Percentiles rank a stretch among this genome's conserved stretches.
Evolutionary conservation across 1,140 invertebrate species (phyloP).

Genomic region (Euwallacea similis): DNA sequence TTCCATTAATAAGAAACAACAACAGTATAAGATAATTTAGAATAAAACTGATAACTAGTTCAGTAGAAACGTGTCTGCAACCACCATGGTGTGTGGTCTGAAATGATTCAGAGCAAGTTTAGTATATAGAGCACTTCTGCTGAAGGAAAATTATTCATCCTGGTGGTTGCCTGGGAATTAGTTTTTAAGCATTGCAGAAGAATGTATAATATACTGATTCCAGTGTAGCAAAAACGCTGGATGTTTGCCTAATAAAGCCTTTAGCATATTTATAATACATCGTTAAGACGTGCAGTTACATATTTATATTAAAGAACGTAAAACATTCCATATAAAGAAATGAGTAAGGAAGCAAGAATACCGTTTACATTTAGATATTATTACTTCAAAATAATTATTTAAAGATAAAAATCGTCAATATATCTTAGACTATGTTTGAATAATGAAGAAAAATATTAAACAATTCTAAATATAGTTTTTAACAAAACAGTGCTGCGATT

Average conservation of each 20-base stretch:
- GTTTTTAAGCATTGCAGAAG: constrained; percentile 49
- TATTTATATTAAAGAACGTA: constrained; percentile 45
- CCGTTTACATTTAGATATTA: constrained; percentile 45
- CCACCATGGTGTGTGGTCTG: background rate
- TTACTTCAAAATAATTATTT: constrained; percentile 41
- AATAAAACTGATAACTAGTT: too few relatives aligned
- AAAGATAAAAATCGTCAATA: constrained; percentile 47
- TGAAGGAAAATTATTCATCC: background rate
- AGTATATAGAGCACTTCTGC: too few relatives aligned
- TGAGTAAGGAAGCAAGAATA: constrained; percentile 40
- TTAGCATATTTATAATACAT: constrained; percentile 49
- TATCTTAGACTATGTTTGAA: constrained; percentile 46
- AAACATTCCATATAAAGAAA: constrained; percentile 48
- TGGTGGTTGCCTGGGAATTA: constrained; percentile 31
- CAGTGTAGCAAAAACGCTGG: constrained; percentile 45
- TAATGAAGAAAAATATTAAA: constrained; percentile 45
- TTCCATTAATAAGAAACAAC: too few relatives aligned
- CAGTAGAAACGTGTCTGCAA: background rate
- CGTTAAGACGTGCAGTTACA: constrained; percentile 47
- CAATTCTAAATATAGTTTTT: constrained; percentile 52
- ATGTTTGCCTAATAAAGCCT: constrained; percentile 54
- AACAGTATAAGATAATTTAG: background rate
- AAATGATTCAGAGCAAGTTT: background rate
- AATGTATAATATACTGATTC: constrained; percentile 50
- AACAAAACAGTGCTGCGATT: constrained; percentile 47